Conservation (phyloP, 2,113 vertebrate genomes). For the Otus sunia region DNA sequence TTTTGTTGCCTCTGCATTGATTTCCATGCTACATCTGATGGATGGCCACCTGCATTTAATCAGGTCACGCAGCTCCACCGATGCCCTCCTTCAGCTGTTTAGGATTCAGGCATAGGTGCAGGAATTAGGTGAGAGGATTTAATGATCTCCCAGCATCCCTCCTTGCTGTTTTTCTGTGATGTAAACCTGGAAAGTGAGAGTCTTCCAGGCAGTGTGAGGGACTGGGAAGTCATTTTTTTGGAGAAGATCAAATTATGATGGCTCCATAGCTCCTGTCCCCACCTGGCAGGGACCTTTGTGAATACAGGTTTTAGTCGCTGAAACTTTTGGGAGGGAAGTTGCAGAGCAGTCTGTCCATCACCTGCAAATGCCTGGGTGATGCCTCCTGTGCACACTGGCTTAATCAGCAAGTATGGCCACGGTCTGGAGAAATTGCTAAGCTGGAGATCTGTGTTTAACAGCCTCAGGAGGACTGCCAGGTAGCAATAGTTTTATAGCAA, state of each 20-base stretch:
- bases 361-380: background rate
- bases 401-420: background rate
- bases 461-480: background rate
- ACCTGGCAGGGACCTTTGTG: background rate
- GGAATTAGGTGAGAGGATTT: background rate
- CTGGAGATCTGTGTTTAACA: background rate
- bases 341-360: background rate
- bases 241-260: background rate
- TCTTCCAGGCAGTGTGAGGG: background rate
- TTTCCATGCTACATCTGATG: background rate
- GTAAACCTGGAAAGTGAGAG: background rate
- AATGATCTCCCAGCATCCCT: background rate
- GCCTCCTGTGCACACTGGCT: background rate
- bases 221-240: fast-evolving
- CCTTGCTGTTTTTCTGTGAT: background rate
- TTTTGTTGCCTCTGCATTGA: background rate
- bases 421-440: background rate
- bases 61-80: background rate
- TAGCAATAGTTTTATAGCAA: background rate
- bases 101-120: background rate
- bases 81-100: background rate
- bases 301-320: background rate
- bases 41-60: background rate
- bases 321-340: background rate
- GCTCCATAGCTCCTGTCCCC: background rate